Evolutionary conservation across 2,113 vertebrate genomes (phyloP), one percentile per base, ranked within the genome.

Genomic region (Oxyruncus cristatus): DNA sequence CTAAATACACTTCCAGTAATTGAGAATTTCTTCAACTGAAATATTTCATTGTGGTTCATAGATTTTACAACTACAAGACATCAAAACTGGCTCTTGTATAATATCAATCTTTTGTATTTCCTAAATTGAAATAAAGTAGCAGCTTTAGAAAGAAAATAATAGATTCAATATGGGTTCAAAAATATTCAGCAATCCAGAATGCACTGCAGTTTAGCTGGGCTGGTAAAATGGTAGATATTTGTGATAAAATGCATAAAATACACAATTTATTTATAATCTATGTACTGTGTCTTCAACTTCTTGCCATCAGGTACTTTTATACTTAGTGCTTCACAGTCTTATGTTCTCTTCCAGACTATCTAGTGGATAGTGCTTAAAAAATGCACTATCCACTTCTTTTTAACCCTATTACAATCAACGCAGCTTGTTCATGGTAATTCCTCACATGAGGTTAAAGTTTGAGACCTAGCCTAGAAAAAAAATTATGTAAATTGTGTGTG

Each of bases 371-470:
- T 8, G 1, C 0, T 70, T 39, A 1, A 21, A 76, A 49, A 42
- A 15, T 12, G 1, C 61, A 14, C 4, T 41, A 5, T 13, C 13
- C 12, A n/a, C 6, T 50, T 28, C 4, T 42, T 73, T n/a, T 53
- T 8, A 82, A 23, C 1, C 2, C 3, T 46, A 9, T 22, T 20
- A 4, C 2, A n/a, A 33, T 37, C 10, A 49, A 5, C 30, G 22
- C 0, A 62, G 30, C 2, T 37, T 9, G 66, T 5, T 52, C 17
- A n/a, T 35, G 10, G 10, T 28, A 71, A 65, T 87, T 81, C 2
- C 2, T 52, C 3, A 24, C 4, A 6, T 73, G 28, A 44, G 58
- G 4, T 9, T 42, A 35, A 84, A 78, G 70, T 33, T 70, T 65
- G 37, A 50, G 9, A 37, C 5, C 2, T 20, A 30, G 1, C 3